Base-by-base conservation (phyloP, 2,797 vertebrate species). In the Tapera naevia region DNA sequence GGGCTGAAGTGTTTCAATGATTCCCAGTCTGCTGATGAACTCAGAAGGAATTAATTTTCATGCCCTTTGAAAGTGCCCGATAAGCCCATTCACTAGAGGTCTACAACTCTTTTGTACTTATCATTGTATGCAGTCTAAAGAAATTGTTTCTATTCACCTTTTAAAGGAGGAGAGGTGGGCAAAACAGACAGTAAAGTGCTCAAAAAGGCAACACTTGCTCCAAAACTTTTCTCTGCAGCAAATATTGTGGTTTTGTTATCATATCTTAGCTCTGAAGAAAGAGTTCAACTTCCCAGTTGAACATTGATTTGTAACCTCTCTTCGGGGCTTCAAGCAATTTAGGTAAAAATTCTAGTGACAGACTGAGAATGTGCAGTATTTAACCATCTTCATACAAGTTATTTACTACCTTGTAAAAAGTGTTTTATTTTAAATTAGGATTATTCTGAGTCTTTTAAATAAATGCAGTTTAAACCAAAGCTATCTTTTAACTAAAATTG, bases 111-210 rank as follows among this genome's bases (percentile, higher is more conserved):
- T 10, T 71, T 57, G 66, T 72, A 62, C 60, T 91, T 73, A 75
- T 10, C 53, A 10, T 11, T 69, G 33, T 60, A 60, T 74, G 64
- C 53, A 54, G 69, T 35, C 62, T 51, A 54, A 89, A 81, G 87
- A 90, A 94, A 92, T 91, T 79, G 82, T 70, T 96, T 88, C 91
- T 71, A 30, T 80, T 86, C 79, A 56, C 64, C 76, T 94, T 88
- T 86, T 72, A 83, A 80, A 81, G 85, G 37, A 95, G 71, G 28
- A 86, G 67, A 91, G 53, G 48, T 7, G 4, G 74, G 39, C 62
- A 73, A 72, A 75, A 81, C 13, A 72, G 86, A 48, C 53, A 71
- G 88, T 19, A 4, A 11, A 14, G 61, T 86, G 79, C 84, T 84
- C 69, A 83, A 90, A 58, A 48, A 66, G 79, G 62, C 1, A 24